These are phyloP conservation scores for Lepus townsendii DNA, from an alignment of 2,797 vertebrate genomes.

Conservation along the genomic window DNA sequence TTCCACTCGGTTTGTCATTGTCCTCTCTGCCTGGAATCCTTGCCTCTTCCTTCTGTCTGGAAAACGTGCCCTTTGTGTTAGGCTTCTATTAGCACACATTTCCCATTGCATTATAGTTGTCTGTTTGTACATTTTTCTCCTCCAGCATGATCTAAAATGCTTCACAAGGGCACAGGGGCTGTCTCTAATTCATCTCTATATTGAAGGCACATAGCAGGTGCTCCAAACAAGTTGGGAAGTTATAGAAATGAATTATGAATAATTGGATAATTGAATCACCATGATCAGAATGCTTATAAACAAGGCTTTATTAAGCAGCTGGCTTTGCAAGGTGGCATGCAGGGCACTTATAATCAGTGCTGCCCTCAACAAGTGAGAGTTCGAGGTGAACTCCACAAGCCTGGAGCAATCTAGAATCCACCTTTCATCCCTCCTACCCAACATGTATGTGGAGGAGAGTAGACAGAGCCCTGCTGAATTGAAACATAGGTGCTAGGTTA, in stretches of 20 bases:
- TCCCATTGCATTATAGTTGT: background rate
- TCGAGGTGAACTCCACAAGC: background rate
- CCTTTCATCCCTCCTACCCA: background rate
- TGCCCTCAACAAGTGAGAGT: background rate
- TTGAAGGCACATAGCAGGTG: slow-evolving; percentile 51
- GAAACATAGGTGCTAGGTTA: background rate
- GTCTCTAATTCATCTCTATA: slow-evolving; percentile 62
- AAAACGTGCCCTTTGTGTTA: slow-evolving; percentile 19
- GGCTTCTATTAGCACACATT: background rate
- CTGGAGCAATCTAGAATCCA: background rate
- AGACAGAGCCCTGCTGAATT: background rate
- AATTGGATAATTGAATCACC: slow-evolving; percentile 61
- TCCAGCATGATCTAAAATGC: slow-evolving; percentile 19
- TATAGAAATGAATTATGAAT: slow-evolving; percentile 68
- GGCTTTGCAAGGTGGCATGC: background rate
- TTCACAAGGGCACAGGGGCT: slow-evolving; percentile 37
- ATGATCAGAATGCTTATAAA: slow-evolving; percentile 42
- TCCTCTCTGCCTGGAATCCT: slow-evolving; percentile 31
- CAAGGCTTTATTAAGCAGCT: background rate
- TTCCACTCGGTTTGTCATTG: background rate
- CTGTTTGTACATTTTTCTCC: slow-evolving; percentile 20
- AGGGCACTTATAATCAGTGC: background rate
- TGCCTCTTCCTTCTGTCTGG: background rate
- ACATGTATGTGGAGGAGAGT: background rate
- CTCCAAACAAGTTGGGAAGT: slow-evolving; percentile 51